phyloP scores from a whole-genome alignment of 2,797 vertebrate species.

The Leptodactylus fallax region DNA sequence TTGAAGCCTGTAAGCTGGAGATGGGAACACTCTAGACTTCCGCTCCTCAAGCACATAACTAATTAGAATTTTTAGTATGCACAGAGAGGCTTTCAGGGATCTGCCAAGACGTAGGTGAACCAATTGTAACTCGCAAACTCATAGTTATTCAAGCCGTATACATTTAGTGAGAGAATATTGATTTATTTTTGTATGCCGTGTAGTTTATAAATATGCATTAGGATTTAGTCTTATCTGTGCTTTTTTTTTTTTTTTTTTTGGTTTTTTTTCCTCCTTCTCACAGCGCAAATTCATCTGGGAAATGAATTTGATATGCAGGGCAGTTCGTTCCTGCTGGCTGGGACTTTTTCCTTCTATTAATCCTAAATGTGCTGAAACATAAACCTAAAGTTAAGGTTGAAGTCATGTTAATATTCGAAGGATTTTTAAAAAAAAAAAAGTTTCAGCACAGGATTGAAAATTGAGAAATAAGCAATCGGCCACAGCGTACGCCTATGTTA shows the following conservation, averaged over 20 bases:
- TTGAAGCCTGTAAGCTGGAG: constrained; percentile 20
- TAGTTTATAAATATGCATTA: constrained; percentile 80
- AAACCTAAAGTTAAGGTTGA: constrained; percentile 38
- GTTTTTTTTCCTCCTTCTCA: constrained; percentile 76
- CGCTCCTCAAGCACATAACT: constrained; percentile 25
- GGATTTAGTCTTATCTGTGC: constrained; percentile 74
- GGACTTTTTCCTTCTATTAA: constrained; percentile 71
- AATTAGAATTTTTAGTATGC: constrained; percentile 16
- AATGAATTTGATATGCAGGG: constrained; percentile 70
- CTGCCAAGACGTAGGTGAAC: constrained; percentile 47
- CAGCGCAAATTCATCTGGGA: constrained; percentile 72
- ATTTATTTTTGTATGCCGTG: constrained; percentile 73
- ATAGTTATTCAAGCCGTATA: constrained; percentile 64
- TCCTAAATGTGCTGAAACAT: constrained; percentile 64
- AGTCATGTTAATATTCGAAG: constrained; percentile 29
- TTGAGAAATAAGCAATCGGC: too few relatives aligned
- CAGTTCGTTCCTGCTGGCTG: constrained; percentile 68
- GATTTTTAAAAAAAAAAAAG: constrained; percentile 5
- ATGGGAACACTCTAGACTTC: constrained; percentile 18
- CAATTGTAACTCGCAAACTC: constrained; percentile 64
- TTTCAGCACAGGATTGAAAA: neutral
- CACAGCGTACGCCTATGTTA: too few relatives aligned
- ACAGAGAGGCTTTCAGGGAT: constrained; percentile 45
- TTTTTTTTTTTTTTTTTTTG: constrained; percentile 76
- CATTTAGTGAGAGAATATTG: constrained; percentile 71